Evolutionary conservation across 2,888 invertebrate genomes (phyloP), one percentile per base, ranked within the genome.

Genomic region (Apocheima hispidaria): DNA sequence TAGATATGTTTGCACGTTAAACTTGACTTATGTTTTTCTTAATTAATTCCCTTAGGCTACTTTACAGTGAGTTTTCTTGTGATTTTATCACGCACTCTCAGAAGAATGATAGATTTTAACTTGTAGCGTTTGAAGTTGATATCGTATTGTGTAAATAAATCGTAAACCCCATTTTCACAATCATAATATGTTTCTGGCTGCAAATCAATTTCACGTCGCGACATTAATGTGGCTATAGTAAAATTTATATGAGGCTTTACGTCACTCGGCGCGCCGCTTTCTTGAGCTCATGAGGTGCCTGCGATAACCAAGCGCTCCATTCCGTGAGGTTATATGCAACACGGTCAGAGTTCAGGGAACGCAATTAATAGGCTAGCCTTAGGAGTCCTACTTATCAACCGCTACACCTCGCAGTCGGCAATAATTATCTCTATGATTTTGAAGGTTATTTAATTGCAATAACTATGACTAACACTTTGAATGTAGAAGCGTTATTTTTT

Each of bases 141-240:
- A 90, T 86, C 79, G 88, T 84, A 81, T 82, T 87, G 88, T 89
- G 90, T 89, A 91, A 92, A 92, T 92, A 92, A 91, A 91, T 90
- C 92, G 92, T 92, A 92, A 92, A 92, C 92, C 92, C 88, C 87
- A 82, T 92, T 92, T 92, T 90, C 92, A 90, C 90, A 92, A 92
- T 92, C 92, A 90, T 92, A 92, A 92, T 92, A 92, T 90, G 91
- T 91, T 92, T 91, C 89, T 90, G 90, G 87, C 82, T 82, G 91
- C 90, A 92, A 92, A 92, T 92, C 92, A 92, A 92, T 92, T 92
- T 92, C 92, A 90, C 90, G 90, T 91, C 88, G 87, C 87, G 89
- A 92, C 91, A 90, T 92, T 92, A 92, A 92, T 92, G 89, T 89
- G 87, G 82, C 84, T 85, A 90, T 90, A 91, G 90, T 90, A 90